Base-by-base conservation (phyloP, 1,140 invertebrate genomes). In the Luehdorfia chinensis region DNA sequence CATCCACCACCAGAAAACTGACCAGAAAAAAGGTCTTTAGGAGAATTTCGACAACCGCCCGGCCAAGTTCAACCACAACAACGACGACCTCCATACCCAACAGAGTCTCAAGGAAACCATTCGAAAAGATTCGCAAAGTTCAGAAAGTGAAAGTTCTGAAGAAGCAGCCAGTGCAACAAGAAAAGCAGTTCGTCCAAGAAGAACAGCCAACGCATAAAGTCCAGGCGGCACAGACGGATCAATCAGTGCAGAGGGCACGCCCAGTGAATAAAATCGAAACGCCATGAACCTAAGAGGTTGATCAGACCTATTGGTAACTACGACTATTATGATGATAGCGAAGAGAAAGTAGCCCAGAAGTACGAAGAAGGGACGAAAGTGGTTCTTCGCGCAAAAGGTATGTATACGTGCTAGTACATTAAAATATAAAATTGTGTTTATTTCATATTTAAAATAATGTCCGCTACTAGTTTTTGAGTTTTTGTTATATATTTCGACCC, bases 251-350 rank as follows among this genome's bases (percentile, higher is more conserved):
- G 39, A 30, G 39, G 14, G 27, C 30, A 11, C 8, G 8, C 8
- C 25, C 39, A 9, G 39, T 43, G 7, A 43, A 43, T 14, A 30
- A 30, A 7, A 14, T 47, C 14, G 39, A 48, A 43, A 33, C 6
- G 15, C 47, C 23, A 31, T 31, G 47, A 55, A 14, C 55, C 73
- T 4, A 67, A 61, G n/a, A 76, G 62, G 50, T 62, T 59, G 13
- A 84, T 60, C 65, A 70, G 66, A 37, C 87, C 80, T 28, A 78
- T 89, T 2, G 66, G 81, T 1, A 90, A 91, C 59, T 93, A 92
- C 55, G 92, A 93, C 68, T 93, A 93, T 67, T 93, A 92, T 59
- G 91, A 92, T 53, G 91, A 92, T 46, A 89, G 89, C 11, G 87
- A 88, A 39, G 84, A 88, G 15, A 87, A 87, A 12, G 59, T 92